These are phyloP conservation scores for Epistrophe grossulariae DNA, from an alignment of 2,888 invertebrate genomes.

Conservation along the genomic window DNA sequence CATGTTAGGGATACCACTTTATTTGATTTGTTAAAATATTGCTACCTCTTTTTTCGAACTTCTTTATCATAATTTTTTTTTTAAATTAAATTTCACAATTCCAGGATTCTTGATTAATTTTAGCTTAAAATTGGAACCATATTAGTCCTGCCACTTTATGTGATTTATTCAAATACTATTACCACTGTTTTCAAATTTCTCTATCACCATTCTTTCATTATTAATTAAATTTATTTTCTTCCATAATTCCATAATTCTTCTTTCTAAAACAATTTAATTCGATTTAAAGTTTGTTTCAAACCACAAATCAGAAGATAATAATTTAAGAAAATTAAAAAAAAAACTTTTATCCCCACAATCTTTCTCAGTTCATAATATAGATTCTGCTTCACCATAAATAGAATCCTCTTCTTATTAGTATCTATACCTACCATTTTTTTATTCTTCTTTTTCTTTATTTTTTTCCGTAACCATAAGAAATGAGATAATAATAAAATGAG, in stretches of 20 bases:
- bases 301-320: constrained; percentile 54
- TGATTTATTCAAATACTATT: background rate
- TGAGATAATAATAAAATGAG: constrained; percentile 62
- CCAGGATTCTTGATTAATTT: too few relatives aligned
- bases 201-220: background rate
- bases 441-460: constrained; percentile 30
- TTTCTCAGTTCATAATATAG: too few relatives aligned
- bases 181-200: background rate
- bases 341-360: constrained; percentile 37
- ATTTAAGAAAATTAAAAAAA: constrained; percentile 42
- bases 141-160: too few relatives aligned
- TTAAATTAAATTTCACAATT: too few relatives aligned
- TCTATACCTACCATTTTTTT: background rate
- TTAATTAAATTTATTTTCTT: background rate
- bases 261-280: constrained; percentile 48
- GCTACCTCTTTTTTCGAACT: too few relatives aligned
- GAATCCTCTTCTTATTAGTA: constrained; percentile 4
- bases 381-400: constrained; percentile 1
- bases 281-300: constrained; percentile 38
- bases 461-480: constrained; percentile 14
- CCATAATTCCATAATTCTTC: background rate
- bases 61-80: too few relatives aligned
- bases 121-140: too few relatives aligned
- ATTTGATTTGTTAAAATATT: background rate
- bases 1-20: background rate